These are phyloP conservation scores for Amyelois transitella DNA, from an alignment of 1,140 invertebrate genomes.

Conservation along the genomic window DNA sequence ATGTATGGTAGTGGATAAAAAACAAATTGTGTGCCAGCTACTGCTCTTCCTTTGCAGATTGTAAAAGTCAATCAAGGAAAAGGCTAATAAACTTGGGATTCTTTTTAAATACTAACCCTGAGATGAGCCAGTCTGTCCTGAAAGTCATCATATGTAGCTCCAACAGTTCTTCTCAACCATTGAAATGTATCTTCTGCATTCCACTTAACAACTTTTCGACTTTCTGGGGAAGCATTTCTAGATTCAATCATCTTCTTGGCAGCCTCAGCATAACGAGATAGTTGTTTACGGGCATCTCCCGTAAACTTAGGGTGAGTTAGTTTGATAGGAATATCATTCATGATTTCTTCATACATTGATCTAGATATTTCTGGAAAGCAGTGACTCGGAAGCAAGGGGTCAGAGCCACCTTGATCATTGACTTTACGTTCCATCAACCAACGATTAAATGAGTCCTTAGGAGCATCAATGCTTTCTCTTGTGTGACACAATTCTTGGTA, in stretches of 20 bases:
- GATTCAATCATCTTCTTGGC: constrained; percentile 98
- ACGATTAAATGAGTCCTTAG: constrained; percentile 96
- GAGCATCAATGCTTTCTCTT: constrained; percentile 95
- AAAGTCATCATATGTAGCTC: constrained; percentile 96
- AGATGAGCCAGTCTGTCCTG: constrained; percentile 85
- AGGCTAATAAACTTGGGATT: constrained; percentile 5
- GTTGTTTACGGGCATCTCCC: constrained; percentile 95
- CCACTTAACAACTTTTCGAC: constrained; percentile 98
- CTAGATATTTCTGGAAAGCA: constrained; percentile 94
- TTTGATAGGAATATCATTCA: constrained; percentile 99
- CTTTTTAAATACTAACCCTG: constrained; percentile 66
- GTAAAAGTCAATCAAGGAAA: too few relatives aligned
- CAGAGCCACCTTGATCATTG: constrained; percentile 87
- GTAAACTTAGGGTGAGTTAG: constrained; percentile 95
- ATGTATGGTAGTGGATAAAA: too few relatives aligned
- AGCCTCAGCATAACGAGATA: constrained; percentile 96
- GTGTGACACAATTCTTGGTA: constrained; percentile 96
- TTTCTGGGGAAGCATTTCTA: constrained; percentile 92
- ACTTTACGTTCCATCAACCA: constrained; percentile 97
- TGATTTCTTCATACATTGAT: constrained; percentile 97
- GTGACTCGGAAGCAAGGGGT: constrained; percentile 92
- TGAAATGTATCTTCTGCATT: constrained; percentile 98
- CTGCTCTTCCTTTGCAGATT: too few relatives aligned
- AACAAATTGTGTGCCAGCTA: too few relatives aligned
- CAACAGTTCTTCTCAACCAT: constrained; percentile 95